Evolutionary conservation across 2,888 invertebrate species (phyloP).

Genomic region (Acanthosoma haemorrhoidale): DNA sequence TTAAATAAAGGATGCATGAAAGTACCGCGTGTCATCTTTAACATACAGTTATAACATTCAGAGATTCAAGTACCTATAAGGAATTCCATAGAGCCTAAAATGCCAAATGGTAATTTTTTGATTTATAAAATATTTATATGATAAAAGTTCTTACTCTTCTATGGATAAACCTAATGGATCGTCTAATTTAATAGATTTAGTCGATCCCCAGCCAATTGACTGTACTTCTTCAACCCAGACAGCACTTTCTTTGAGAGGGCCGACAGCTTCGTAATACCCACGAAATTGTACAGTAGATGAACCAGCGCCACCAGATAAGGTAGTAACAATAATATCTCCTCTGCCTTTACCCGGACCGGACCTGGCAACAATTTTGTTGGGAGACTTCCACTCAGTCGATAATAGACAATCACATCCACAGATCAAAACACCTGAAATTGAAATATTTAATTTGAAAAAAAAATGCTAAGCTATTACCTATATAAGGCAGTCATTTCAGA

Average conservation of each 20-base stretch:
- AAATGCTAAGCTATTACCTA: too few species aligned
- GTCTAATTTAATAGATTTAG: slow-evolving; percentile 80
- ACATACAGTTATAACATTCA: too few species aligned
- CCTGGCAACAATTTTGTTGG: slow-evolving; percentile 93
- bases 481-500: too few species aligned
- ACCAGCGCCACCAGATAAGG: slow-evolving; percentile 78
- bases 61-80: too few species aligned
- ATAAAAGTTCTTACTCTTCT: slow-evolving; percentile 85
- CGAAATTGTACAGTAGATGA: slow-evolving; percentile 74
- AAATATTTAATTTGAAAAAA: background rate
- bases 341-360: slow-evolving; percentile 87
- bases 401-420: slow-evolving; percentile 92
- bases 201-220: slow-evolving; percentile 74
- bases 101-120: too few species aligned
- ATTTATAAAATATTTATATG: too few species aligned
- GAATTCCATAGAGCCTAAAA: too few species aligned
- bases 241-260: slow-evolving; percentile 93
- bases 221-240: slow-evolving; percentile 97
- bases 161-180: slow-evolving; percentile 90
- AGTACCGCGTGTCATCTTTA: too few species aligned
- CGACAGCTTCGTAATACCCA: slow-evolving; percentile 80
- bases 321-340: slow-evolving; percentile 87
- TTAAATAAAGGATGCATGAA: too few species aligned
- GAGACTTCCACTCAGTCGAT: slow-evolving; percentile 96
- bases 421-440: slow-evolving; percentile 78